phyloP scores from a whole-genome alignment of 2,797 vertebrate genomes.

The Scyliorhinus canicula region DNA sequence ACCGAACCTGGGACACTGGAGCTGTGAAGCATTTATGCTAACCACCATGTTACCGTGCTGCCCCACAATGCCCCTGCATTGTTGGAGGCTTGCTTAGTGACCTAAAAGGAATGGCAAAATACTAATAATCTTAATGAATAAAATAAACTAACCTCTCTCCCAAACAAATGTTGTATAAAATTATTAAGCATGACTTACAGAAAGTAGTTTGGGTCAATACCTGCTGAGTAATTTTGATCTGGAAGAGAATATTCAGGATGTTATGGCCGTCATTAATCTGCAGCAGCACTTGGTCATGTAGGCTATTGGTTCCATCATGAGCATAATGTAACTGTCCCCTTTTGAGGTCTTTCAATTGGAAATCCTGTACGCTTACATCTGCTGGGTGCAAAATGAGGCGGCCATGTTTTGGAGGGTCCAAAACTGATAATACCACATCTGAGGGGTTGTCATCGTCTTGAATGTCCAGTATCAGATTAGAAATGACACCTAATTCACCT shows the following conservation, averaged over 20 bases:
- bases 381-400: constrained; percentile 55
- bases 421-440: constrained; percentile 70
- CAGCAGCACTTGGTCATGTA: constrained; percentile 61
- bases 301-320: constrained; percentile 68
- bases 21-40: no score
- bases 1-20: no score
- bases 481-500: constrained; percentile 58
- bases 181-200: not conserved
- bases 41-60: no score
- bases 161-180: not conserved
- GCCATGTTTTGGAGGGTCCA: constrained; percentile 73
- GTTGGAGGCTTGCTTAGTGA: not conserved
- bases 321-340: constrained; percentile 68
- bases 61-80: no score
- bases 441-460: constrained; percentile 78
- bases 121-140: not conserved
- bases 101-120: not conserved
- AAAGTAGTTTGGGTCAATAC: constrained; percentile 52
- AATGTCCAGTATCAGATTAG: constrained; percentile 65
- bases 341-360: constrained; percentile 69
- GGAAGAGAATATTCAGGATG: constrained; percentile 77
- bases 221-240: constrained; percentile 61
- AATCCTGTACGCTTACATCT: constrained; percentile 47
- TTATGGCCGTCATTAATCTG: constrained; percentile 82
- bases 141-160: not conserved